Evolutionary conservation across 2,888 invertebrate species (phyloP), one percentile per base, ranked within the genome.

Genomic region (Hydroisotoma schaefferi): DNA sequence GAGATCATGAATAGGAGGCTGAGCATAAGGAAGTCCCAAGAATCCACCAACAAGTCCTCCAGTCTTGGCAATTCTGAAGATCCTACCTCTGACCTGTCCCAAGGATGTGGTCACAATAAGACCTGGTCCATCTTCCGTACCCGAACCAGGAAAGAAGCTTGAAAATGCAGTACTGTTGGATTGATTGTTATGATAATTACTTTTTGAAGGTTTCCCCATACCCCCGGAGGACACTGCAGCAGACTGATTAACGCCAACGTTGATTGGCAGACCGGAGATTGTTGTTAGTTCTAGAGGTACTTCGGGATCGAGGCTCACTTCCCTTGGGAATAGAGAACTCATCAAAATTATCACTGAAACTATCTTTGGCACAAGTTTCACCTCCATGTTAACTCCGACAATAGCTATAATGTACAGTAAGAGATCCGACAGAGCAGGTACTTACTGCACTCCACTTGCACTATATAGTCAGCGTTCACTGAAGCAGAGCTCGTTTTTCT

Each of bases 21-120:
- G 69, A 6, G 76, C 76, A 56, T 76, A 76, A 1, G 75, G 76
- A 15, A 76, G 69, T 2, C 76, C 76, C 5, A 76, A 70, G 59
- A 74, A 76, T 12, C 57, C 68, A 10, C 58, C 68, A 20, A 67
- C 68, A 43, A 61, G 53, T 44, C 61, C 64, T 56, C 59, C 66
- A 43, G 28, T 59, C 63, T 49, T 54, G 29, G 22, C 26, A 27
- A 23, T 52, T 59, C 26, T 55, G 40, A 8, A 62, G 43, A 43
- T 54, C 28, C 33, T 47, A 22, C 12, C 40, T 12, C 28, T 59
- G 27, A 59, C 52, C 51, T 54, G 55, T 20, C 65, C 65, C 25
- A 59, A 22, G n/a, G 59, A 54, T 15, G 65, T 65, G 4, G 18
- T 20, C 20, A 56, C 51, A 33, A 58, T 44, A 10, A 58, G 46